Conservation (phyloP, 2,888 invertebrate species). For the Acleris emargana region DNA sequence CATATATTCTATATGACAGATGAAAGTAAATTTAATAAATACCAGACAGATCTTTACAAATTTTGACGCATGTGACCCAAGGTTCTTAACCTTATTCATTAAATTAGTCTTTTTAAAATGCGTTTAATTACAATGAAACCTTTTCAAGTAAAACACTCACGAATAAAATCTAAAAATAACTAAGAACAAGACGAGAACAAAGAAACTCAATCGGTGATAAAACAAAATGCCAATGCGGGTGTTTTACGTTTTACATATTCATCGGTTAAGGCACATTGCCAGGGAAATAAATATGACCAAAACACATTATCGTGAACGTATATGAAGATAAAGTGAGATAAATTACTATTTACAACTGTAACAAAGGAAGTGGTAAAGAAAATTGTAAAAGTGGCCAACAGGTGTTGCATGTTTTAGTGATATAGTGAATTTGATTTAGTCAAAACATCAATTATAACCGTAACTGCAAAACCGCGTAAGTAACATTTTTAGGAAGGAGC, state of each 20-base stretch:
- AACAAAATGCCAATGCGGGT: conserved; percentile 40
- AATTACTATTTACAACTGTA: no score
- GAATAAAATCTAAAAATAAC: conserved; percentile 41
- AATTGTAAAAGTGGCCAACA: no score
- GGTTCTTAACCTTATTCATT: not conserved
- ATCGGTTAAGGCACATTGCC: conserved; percentile 28
- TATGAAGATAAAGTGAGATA: not conserved
- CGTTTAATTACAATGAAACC: conserved; percentile 13
- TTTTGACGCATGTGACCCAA: no score
- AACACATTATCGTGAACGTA: conserved; percentile 5
- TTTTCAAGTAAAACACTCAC: conserved; percentile 40
- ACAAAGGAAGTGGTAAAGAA: no score
- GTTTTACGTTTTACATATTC: conserved; percentile 42
- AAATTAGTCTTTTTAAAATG: not conserved
- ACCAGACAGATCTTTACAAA: no score
- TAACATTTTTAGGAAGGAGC: no score
- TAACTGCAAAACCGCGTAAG: no score
- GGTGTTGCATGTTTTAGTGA: no score
- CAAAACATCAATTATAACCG: no score
- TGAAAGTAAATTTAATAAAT: no score
- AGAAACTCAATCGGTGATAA: conserved; percentile 29
- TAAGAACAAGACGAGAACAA: conserved; percentile 29
- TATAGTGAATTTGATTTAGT: no score
- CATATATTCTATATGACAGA: no score
- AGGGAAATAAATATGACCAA: conserved; percentile 22